A percentile compares a stretch with the other conserved stretches of the same genome.
phyloP scores from a whole-genome alignment of 2,113 vertebrate genomes.

The Sebastes fasciatus region DNA sequence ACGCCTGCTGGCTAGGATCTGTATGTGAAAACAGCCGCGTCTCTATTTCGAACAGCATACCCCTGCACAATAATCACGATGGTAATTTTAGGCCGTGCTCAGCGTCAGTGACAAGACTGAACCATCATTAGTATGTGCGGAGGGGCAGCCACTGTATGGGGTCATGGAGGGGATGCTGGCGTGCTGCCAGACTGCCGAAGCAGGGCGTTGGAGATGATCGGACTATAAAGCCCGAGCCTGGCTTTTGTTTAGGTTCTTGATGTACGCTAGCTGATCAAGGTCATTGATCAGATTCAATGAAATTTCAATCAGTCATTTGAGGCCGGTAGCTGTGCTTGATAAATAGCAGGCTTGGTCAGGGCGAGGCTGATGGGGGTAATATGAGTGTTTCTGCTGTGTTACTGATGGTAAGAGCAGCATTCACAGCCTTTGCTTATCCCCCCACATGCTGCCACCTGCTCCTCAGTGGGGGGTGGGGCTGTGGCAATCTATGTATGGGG shows the following conservation, averaged over 20 bases:
- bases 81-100: conserved; percentile 62
- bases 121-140: conserved; percentile 56
- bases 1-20: conserved; percentile 22
- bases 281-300: conserved; percentile 12
- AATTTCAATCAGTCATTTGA: conserved; percentile 2
- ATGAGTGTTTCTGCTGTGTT: conserved; percentile 12
- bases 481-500: conserved; percentile 25
- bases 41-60: conserved; percentile 33
- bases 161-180: conserved; percentile 29
- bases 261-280: not conserved
- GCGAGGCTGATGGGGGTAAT: conserved; percentile 7
- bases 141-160: conserved; percentile 21
- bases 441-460: conserved; percentile 63
- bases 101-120: conserved; percentile 43
- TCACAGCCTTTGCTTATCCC: conserved; percentile 6
- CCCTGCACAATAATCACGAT: conserved; percentile 39
- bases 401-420: conserved; percentile 14
- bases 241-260: conserved; percentile 8
- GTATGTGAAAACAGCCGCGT: conserved; percentile 23
- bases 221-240: not conserved
- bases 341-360: not conserved
- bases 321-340: conserved; percentile 8
- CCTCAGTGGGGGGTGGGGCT: conserved; percentile 34
- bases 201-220: not conserved
- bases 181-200: conserved; percentile 18